A percentile compares a stretch with the other conserved stretches of the same genome.
These are phyloP conservation scores for Nudaria mundana DNA, from an alignment of 2,888 invertebrate genomes.

Conservation along the genomic window DNA sequence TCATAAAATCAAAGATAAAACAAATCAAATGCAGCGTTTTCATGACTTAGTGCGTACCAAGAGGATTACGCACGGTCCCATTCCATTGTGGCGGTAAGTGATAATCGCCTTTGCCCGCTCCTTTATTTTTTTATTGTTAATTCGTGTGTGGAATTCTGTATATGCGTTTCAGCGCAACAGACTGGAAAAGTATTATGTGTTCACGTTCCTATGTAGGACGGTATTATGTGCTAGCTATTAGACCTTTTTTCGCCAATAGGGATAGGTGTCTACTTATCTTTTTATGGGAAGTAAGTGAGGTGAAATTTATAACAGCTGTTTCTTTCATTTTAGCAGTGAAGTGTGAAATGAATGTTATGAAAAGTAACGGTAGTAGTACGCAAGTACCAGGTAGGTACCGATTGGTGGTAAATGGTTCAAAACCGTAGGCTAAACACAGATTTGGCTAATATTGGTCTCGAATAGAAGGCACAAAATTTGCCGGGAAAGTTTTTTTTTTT, in stretches of 20 bases:
- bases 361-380: too few species aligned
- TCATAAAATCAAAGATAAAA: too few species aligned
- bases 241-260: constrained; percentile 5
- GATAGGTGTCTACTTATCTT: neutral
- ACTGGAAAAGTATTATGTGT: constrained; percentile 28
- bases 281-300: neutral
- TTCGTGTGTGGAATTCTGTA: constrained; percentile 42
- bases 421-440: too few species aligned
- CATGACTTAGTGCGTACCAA: constrained; percentile 30
- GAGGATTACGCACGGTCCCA: constrained; percentile 28
- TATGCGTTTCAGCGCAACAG: constrained; percentile 26
- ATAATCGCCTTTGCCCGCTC: constrained; percentile 33
- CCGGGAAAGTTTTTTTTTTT: too few species aligned
- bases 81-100: constrained; percentile 30
- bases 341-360: neutral
- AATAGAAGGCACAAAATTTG: too few species aligned
- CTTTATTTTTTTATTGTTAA: constrained; percentile 33
- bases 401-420: too few species aligned
- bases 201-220: constrained; percentile 9
- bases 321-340: neutral
- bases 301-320: constrained; percentile 12
- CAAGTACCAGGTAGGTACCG: too few species aligned
- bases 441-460: too few species aligned
- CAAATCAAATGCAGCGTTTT: constrained; percentile 17
- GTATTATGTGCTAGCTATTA: constrained; percentile 14